Evolutionary conservation across 2,888 invertebrate species (phyloP), one percentile per base, ranked within the genome.

Genomic region (Cephus pulcher): DNA sequence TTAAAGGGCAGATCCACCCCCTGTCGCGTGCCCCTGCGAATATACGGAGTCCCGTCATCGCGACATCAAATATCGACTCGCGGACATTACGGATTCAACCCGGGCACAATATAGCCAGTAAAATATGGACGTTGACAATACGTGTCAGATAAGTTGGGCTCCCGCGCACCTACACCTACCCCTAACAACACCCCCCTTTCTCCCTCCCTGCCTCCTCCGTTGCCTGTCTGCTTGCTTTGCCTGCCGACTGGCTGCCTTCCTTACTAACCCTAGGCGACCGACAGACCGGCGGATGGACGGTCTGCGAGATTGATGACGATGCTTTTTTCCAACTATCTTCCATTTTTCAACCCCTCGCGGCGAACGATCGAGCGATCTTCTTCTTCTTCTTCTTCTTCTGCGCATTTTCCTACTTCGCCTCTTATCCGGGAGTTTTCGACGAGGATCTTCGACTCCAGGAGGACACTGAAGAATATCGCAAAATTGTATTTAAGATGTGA

Each of bases 401-500:
- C 56, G 56, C 23, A 56, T 23, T 56, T 56, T 23, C 56, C 23
- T 56, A 23, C 23, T 23, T 56, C 23, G 9, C 56, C 56, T 56
- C 56, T 56, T 56, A 56, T 56, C 56, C 56, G 9, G 9, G 12
- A 23, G 32, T 34, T 2, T 12, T 71, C 32, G 71, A 12, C 71
- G 71, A 71, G 33, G 32, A 33, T 32, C 32, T 33, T 12, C 71
- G 71, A 71, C 71, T 71, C 33, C 71, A 12, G 71, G 70, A 70
- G 70, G 71, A 56, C 56, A 56, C 32, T 34, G 71, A 73, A 73
- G 68, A 84, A 87, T 85, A 87, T 84, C 82, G 79, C 82, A 80
- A 83, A 83, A 84, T 86, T 85, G 81, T 79, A 80, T 81, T 82
- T 87, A 86, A 86, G 85, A 84, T 84, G 83, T 84, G 84, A 83